Conservation (phyloP, 2,113 vertebrate species). For the Mastomys coucha region DNA sequence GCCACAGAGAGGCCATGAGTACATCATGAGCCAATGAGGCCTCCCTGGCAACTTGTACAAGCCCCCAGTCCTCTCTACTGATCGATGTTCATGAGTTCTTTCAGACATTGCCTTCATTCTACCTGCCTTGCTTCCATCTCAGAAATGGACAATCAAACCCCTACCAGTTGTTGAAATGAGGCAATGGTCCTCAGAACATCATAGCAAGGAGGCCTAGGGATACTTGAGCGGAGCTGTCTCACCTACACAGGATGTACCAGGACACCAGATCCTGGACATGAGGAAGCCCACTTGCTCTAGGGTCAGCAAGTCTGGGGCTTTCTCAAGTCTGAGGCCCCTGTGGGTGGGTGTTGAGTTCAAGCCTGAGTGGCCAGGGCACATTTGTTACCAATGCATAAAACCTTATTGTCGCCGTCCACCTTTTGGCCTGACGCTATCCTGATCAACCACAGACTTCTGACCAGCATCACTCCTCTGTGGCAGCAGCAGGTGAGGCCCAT, state of each 20-base stretch:
- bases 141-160: neutral
- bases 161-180: neutral
- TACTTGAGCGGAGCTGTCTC: neutral
- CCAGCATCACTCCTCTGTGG: neutral
- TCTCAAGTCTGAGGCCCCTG: neutral
- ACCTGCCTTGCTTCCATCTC: neutral
- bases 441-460: neutral
- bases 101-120: neutral
- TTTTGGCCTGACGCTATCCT: neutral
- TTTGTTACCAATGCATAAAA: neutral
- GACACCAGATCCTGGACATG: neutral
- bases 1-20: neutral
- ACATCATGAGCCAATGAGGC: no score
- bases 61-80: neutral
- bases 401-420: neutral
- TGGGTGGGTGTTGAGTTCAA: neutral
- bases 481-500: neutral
- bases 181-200: neutral
- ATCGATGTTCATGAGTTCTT: no score
- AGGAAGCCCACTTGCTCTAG: neutral
- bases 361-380: neutral
- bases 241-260: neutral
- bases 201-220: neutral
- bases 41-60: neutral
- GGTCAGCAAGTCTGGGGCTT: neutral